A percentile compares a stretch with the other conserved stretches of the same genome.
These are phyloP conservation scores for Acrobasis consociella DNA, from an alignment of 2,888 invertebrate species.

Conservation along the genomic window DNA sequence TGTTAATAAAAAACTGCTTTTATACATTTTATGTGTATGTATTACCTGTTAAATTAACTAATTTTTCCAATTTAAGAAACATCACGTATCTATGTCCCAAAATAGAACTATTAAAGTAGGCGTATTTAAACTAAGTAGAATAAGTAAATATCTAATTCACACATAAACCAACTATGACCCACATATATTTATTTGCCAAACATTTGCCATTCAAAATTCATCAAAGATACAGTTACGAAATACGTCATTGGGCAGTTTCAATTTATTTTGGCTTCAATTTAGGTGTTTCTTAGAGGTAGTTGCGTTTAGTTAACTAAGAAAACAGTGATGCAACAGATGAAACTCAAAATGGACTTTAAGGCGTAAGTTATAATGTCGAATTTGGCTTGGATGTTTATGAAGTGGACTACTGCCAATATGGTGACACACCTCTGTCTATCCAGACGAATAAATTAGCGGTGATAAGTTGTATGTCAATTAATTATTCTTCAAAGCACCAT, in stretches of 20 bases:
- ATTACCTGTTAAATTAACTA: neutral
- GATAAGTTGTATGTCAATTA: constrained; percentile 82
- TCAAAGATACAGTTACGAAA: constrained; percentile 62
- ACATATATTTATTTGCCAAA: constrained; percentile 34
- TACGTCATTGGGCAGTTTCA: constrained; percentile 61
- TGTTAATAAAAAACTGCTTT: no score
- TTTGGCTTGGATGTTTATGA: constrained; percentile 33
- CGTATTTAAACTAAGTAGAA: neutral
- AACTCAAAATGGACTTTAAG: constrained; percentile 39
- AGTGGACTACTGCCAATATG: constrained; percentile 74
- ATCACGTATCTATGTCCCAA: neutral
- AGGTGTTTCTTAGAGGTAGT: constrained; percentile 63
- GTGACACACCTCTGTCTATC: constrained; percentile 73
- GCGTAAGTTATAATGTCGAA: constrained; percentile 30
- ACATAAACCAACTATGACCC: constrained; percentile 26
- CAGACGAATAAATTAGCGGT: constrained; percentile 80
- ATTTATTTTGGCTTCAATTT: constrained; percentile 78
- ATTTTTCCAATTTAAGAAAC: neutral
- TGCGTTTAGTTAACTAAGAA: constrained; percentile 53
- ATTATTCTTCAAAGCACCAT: constrained; percentile 82
- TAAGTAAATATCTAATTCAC: constrained; percentile 20
- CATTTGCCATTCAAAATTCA: constrained; percentile 50
- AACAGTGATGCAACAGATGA: constrained; percentile 31
- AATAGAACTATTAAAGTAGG: constrained; percentile 4
- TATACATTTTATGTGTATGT: no score